Conservation (phyloP, 2,113 vertebrate species). For the Oreotrochilus melanogaster region DNA sequence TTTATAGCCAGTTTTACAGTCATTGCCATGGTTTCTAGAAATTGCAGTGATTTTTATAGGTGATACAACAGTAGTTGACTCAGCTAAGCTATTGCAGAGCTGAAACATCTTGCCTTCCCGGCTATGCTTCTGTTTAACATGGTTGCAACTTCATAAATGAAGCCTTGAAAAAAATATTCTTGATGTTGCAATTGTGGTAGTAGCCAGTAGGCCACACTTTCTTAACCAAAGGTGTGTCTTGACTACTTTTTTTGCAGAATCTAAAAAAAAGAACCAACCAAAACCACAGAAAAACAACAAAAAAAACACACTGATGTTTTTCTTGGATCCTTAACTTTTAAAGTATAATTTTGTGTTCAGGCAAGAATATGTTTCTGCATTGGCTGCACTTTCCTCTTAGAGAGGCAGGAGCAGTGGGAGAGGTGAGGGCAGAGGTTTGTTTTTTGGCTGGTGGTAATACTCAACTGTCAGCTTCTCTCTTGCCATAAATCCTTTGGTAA, state of each 20-base stretch:
- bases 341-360: not conserved
- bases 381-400: not conserved
- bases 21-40: not conserved
- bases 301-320: not conserved
- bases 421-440: not conserved
- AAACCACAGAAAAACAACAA: not conserved
- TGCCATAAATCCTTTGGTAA: not conserved
- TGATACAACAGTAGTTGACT: not conserved
- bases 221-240: not conserved
- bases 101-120: not conserved
- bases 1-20: not conserved
- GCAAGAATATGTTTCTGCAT: not conserved
- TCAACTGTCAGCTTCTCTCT: not conserved
- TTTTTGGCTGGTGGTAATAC: not conserved
- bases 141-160: not conserved
- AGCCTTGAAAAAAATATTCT: not conserved
- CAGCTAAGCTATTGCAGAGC: not conserved
- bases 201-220: not conserved
- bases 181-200: not conserved
- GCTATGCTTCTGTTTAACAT: not conserved
- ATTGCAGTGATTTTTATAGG: not conserved
- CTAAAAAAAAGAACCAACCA: not conserved
- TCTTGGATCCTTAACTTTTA: not conserved
- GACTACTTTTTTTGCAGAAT: not conserved
- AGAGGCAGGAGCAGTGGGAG: not conserved